A percentile compares a stretch with the other conserved stretches of the same genome.
phyloP scores from a whole-genome alignment of 2,797 vertebrate species.

The Pogonophryne albipinna region DNA sequence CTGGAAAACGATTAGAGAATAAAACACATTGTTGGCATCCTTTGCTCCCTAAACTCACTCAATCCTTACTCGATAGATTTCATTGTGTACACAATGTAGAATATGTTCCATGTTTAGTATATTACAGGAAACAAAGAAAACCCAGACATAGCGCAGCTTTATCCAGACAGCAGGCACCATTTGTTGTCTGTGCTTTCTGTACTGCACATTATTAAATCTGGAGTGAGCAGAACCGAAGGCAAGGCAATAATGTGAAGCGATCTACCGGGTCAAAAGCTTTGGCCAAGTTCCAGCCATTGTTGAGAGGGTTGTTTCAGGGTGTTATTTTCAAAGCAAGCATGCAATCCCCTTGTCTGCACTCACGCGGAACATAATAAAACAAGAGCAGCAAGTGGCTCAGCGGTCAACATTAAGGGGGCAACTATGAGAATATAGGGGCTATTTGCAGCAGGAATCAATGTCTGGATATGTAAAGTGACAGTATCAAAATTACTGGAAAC shows the following conservation, averaged over 20 bases:
- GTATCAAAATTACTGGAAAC: neutral
- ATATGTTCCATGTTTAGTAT: constrained; percentile 34
- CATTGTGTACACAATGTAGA: constrained; percentile 46
- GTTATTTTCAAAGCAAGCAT: constrained; percentile 55
- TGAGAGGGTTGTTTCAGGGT: constrained; percentile 8
- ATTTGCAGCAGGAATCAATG: neutral
- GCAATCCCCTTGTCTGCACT: constrained; percentile 62
- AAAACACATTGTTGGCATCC: constrained; percentile 17
- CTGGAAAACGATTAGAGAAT: neutral
- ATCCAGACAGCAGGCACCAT: constrained; percentile 61
- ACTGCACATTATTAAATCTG: constrained; percentile 55
- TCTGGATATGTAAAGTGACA: constrained; percentile 30
- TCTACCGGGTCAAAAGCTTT: constrained; percentile 54
- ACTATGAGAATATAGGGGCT: neutral
- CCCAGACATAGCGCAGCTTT: constrained; percentile 48
- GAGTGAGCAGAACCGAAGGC: constrained; percentile 57
- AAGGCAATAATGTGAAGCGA: constrained; percentile 70
- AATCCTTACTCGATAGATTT: constrained; percentile 3
- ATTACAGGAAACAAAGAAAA: constrained; percentile 23
- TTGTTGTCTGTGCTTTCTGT: constrained; percentile 65
- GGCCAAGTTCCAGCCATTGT: constrained; percentile 74
- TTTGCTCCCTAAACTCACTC: constrained; percentile 5
- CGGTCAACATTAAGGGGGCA: neutral
- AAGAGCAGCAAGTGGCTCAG: constrained; percentile 65
- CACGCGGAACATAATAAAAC: constrained; percentile 73